A percentile compares a stretch with the other conserved stretches of the same genome.
phyloP scores from a whole-genome alignment of 2,797 vertebrate genomes.

The Anniella stebbinsi region DNA sequence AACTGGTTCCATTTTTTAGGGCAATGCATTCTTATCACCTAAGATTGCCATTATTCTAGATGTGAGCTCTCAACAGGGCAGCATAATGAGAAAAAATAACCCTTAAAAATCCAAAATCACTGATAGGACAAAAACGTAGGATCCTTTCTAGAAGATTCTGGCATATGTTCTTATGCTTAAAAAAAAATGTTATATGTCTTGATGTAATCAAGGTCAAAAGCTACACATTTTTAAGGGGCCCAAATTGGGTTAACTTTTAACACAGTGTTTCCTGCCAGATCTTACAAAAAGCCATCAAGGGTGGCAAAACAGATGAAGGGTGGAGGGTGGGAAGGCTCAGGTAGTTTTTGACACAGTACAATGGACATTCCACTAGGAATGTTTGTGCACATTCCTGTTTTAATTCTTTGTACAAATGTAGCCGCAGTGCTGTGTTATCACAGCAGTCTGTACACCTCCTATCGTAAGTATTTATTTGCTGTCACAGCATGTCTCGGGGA shows the following conservation, averaged over 20 bases:
- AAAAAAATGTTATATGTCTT: slow-evolving; percentile 25
- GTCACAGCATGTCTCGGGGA: neutral
- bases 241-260: slow-evolving; percentile 26
- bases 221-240: slow-evolving; percentile 10
- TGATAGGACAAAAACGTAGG: slow-evolving; percentile 24
- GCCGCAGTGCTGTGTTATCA: neutral
- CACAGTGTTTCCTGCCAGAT: slow-evolving; percentile 4
- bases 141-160: slow-evolving; percentile 1
- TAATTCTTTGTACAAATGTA: neutral
- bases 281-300: slow-evolving; percentile 11
- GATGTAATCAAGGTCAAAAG: slow-evolving; percentile 14
- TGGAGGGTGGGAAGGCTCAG: neutral
- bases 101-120: slow-evolving; percentile 14
- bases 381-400: neutral
- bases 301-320: neutral
- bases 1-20: slow-evolving; percentile 6
- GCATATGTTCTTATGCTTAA: neutral
- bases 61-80: neutral
- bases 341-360: slow-evolving; percentile 47
- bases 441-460: slow-evolving; percentile 12
- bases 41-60: neutral
- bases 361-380: slow-evolving; percentile 52
- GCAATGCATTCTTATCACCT: slow-evolving; percentile 9
- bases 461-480: neutral
- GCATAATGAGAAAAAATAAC: slow-evolving; percentile 22